Base-by-base conservation (phyloP, 1,140 invertebrate species). In the Cydia strobilella region DNA sequence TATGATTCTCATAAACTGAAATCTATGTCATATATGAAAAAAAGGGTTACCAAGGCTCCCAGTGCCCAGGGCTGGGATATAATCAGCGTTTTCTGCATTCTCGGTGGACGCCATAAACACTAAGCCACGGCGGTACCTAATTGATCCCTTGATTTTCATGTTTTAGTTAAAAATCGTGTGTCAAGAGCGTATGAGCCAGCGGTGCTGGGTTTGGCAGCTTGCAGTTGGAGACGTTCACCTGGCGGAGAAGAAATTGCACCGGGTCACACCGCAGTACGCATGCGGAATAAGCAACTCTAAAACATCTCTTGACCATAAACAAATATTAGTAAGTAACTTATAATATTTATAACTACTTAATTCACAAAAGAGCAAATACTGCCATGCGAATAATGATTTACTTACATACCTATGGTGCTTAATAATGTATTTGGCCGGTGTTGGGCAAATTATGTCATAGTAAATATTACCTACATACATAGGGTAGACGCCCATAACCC, bases 91-190 rank as follows among this genome's bases (percentile, higher is more conserved):
- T 35, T 35, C 31, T 35, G 7, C 31, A 35, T 35, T 35, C 31
- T 6, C 1, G 31, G 31, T 35, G 7, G 0, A 35, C 3, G 5
- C 31, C 31, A 35, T 35, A 35, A 35, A 4, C 31, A 7, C 6
- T 35, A 35, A 6, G 31, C 31, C 31, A 35, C 35, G 35, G 35
- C 35, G 2, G 7, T 39, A 9, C 35, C 35, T 39, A 3, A 39
- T 39, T 39, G 35, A 39, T 1, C 12, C 42, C 48, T 6, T 7
- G 0, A 51, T 7, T n/a, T n/a, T 0, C 15, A 63, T 15, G 73
- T 81, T 84, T 45, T 83, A 90, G 89, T 74, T 76, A 9, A 81
- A 84, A 62, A 35, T 90, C 25, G 75, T 88, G 25, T 91, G 89
- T 71, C 83, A 82, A 72, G 74, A 82, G 2, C 77, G 78, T n/a